phyloP scores from a whole-genome alignment of 1,140 invertebrate genomes.

The Orchestia grillus region DNA sequence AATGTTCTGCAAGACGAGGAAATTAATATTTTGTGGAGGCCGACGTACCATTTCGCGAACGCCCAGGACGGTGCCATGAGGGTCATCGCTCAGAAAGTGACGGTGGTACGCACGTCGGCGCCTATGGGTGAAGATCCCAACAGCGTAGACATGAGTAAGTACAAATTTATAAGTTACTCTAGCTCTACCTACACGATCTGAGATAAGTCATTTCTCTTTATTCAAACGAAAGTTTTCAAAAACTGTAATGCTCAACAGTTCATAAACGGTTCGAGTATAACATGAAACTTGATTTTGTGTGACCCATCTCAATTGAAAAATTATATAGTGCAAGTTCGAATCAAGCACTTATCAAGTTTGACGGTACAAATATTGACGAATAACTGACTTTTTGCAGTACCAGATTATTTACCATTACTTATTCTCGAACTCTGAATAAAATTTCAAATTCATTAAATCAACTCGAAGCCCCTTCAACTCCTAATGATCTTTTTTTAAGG shows the following conservation, averaged over 20 bases:
- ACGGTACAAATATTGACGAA: background rate
- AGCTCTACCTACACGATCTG: background rate
- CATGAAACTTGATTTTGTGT: background rate
- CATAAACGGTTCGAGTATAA: background rate
- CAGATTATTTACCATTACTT: background rate
- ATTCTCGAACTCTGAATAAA: background rate
- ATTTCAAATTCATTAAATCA: background rate
- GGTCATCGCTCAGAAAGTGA: constrained; percentile 42
- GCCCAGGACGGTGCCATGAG: constrained; percentile 65
- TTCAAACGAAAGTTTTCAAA: background rate
- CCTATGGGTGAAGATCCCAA: constrained; percentile 58
- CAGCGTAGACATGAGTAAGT: constrained; percentile 64
- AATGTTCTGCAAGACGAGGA: constrained; percentile 59
- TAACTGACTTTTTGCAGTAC: background rate
- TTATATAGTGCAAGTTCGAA: too few species aligned
- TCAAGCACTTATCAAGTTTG: background rate
- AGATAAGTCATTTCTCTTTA: background rate
- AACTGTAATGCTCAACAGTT: background rate
- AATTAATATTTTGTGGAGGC: constrained; percentile 57
- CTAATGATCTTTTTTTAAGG: background rate
- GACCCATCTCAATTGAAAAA: background rate
- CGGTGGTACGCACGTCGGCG: constrained; percentile 34
- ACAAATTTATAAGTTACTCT: background rate
- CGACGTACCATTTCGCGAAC: constrained; percentile 60
- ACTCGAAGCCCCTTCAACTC: background rate